Evolutionary conservation across 2,113 vertebrate species (phyloP).

Genomic region (Amphiprion ocellaris): DNA sequence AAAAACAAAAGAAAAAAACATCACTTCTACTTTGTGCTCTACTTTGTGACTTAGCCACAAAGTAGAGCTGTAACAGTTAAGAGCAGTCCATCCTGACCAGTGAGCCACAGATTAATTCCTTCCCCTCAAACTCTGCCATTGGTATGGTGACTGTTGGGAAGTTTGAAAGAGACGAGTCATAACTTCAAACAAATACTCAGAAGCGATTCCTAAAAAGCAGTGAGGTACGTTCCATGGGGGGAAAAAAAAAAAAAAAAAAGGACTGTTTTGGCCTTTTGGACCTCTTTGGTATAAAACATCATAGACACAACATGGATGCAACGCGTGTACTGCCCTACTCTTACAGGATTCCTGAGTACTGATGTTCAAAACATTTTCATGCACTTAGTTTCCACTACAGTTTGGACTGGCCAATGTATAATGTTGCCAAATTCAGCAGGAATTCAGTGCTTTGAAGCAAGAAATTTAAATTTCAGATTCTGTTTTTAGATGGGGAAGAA

Average conservation of each 20-base stretch:
- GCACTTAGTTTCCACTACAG: neutral
- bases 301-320: neutral
- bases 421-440: slow-evolving; percentile 4
- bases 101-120: slow-evolving; percentile 1
- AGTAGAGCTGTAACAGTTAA: neutral
- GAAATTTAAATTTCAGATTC: neutral
- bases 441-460: neutral
- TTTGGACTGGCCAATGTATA: neutral
- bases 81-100: neutral
- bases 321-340: neutral
- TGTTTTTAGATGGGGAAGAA: neutral
- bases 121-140: neutral
- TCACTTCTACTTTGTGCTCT: neutral
- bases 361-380: slow-evolving; percentile 12
- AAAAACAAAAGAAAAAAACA: neutral
- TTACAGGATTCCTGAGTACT: neutral
- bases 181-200: neutral
- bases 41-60: neutral
- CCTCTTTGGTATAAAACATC: neutral
- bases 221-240: too few species aligned
- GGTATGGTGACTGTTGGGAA: neutral
- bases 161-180: neutral
- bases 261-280: neutral
- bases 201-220: neutral
- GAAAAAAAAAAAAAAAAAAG: too few species aligned